These are phyloP conservation scores for Glyptemys insculpta DNA, from an alignment of 2,797 vertebrate species.

Conservation along the genomic window DNA sequence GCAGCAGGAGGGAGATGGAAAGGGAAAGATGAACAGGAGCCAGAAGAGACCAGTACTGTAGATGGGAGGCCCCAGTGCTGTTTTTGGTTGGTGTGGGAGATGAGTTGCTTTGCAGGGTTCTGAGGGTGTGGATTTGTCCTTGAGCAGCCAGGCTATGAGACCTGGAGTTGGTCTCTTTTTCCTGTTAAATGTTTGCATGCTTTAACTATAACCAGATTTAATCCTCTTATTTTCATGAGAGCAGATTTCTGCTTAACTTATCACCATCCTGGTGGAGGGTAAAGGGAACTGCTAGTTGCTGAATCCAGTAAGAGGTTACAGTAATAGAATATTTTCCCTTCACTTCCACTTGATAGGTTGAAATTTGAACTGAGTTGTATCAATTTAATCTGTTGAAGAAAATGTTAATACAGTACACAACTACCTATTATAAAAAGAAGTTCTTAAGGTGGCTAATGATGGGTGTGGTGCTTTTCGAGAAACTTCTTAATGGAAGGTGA, in stretches of 20 bases:
- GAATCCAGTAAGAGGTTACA: not conserved
- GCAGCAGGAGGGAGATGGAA: not conserved
- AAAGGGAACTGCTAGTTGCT: not conserved
- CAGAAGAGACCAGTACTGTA: not conserved
- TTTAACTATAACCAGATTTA: conserved; percentile 47
- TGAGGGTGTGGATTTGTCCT: not conserved
- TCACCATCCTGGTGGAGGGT: no score
- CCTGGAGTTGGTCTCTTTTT: not conserved
- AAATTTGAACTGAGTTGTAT: not conserved
- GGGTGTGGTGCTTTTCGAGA: not conserved
- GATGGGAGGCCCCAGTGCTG: not conserved
- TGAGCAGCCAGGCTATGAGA: not conserved
- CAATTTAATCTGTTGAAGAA: not conserved
- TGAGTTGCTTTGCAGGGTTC: not conserved
- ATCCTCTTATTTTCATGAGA: not conserved
- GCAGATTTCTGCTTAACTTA: no score
- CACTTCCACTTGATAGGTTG: not conserved
- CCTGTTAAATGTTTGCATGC: not conserved
- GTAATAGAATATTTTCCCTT: not conserved
- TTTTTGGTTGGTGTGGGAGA: not conserved
- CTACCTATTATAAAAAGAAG: no score
- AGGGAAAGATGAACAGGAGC: not conserved
- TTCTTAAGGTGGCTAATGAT: not conserved
- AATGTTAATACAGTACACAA: not conserved
- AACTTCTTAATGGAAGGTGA: not conserved